phyloP scores from a whole-genome alignment of 2,113 vertebrate genomes.

The Rhizomys pruinosus region DNA sequence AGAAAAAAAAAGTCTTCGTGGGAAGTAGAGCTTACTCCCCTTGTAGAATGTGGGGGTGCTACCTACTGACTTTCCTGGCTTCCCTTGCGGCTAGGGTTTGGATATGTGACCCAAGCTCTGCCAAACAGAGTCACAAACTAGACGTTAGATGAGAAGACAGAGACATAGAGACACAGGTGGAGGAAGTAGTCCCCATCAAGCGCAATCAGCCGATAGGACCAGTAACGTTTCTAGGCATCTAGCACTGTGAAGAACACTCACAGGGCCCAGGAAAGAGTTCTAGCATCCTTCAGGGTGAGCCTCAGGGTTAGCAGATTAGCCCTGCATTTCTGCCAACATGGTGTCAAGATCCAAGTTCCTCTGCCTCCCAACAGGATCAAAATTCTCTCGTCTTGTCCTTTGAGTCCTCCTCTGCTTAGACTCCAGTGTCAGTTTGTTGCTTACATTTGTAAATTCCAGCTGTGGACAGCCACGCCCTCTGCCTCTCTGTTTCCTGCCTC shows the following conservation, averaged over 20 bases:
- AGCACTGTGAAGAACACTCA: neutral
- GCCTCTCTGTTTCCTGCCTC: neutral
- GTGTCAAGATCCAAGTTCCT: neutral
- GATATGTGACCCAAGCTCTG: neutral
- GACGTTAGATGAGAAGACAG: neutral
- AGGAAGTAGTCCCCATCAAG: neutral
- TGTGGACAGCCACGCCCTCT: neutral
- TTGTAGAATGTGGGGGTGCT: neutral
- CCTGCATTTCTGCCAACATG: neutral
- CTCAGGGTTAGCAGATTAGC: neutral
- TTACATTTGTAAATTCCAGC: neutral
- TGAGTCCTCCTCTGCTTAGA: conserved; percentile 9
- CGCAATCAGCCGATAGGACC: neutral
- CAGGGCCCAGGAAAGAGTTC: neutral
- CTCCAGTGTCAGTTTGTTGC: neutral
- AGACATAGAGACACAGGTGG: neutral
- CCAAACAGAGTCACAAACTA: neutral
- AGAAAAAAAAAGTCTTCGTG: no score
- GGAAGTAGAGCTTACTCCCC: neutral
- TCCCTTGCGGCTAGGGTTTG: conserved; percentile 12
- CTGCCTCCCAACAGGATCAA: neutral
- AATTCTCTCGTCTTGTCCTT: neutral
- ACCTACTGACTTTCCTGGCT: neutral
- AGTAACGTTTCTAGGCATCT: neutral
- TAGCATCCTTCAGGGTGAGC: neutral